Base-by-base conservation (phyloP, 2,113 vertebrate species). In the Mus musculus region DNA sequence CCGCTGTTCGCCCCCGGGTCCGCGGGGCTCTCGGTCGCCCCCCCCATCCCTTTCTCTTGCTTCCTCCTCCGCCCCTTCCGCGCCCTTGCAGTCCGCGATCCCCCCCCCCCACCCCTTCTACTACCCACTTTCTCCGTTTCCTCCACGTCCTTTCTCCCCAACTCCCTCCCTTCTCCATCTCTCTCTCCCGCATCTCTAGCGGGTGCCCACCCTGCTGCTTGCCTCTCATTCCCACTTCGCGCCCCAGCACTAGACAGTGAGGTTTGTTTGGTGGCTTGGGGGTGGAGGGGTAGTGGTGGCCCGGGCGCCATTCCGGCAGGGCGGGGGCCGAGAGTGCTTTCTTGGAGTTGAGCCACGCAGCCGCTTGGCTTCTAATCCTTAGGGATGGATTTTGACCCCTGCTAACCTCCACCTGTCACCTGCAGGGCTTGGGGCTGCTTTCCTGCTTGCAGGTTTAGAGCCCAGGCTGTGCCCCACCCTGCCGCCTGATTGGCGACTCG, bases 361-460 rank as follows among this genome's bases (percentile, higher is more conserved):
- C 36, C 20, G 46, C 87, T 88, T 77, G 26, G 77, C 75, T 36
- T 24, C 76, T n/a, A 16, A 82, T 17, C 75, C 80, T 11, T 0
- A 0, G 0, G 75, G 86, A 2, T 54, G 94, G 93, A 92, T 95
- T 95, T 87, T 95, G 97, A 95, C 91, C 96, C 93, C 72, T 75
- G 97, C 46, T 96, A 28, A 54, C 88, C 92, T 96, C 77, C 97
- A 97, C 97, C 97, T 96, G 96, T 88, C 97, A 97, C 97, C 97
- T 96, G 93, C 92, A 26, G 78, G 90, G 90, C 85, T 42, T 85
- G 89, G 85, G 92, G 46, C 84, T 5, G 72, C 91, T 52, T 69
- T 36, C 24, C 49, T 1, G 59, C 52, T 0, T 3, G 73, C 69
- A 0, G 22, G 26, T 20, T 42, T 19, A 8, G 28, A 24, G 84